phyloP scores from a whole-genome alignment of 2,797 vertebrate genomes.

The Pipistrellus nathusii region DNA sequence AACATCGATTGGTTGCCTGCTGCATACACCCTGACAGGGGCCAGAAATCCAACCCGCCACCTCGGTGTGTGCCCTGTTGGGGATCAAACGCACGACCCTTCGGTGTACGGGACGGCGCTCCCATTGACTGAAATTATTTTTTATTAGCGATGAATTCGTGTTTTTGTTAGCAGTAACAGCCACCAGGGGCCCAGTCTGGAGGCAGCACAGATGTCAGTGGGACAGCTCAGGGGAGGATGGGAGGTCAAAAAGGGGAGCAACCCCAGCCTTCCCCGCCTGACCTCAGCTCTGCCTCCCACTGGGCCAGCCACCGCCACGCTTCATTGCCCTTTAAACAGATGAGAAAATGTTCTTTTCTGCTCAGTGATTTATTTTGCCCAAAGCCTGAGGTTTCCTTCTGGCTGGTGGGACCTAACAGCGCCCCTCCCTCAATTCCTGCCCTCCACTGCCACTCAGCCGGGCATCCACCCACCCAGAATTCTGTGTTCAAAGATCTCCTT shows the following conservation, averaged over 20 bases:
- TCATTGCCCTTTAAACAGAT: conserved; percentile 75
- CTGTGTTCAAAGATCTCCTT: conserved; percentile 17
- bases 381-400: conserved; percentile 72
- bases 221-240: not conserved
- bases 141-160: conserved; percentile 47
- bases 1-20: not conserved
- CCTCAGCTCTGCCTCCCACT: conserved; percentile 65
- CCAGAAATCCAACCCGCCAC: not conserved
- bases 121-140: not conserved
- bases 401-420: not conserved
- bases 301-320: conserved; percentile 70
- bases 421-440: conserved; percentile 29
- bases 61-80: not conserved
- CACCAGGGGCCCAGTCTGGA: not conserved
- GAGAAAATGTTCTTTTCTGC: conserved; percentile 72
- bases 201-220: not conserved
- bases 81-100: not conserved
- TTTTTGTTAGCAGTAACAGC: conserved; percentile 48
- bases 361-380: conserved; percentile 70
- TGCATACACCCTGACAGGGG: not conserved
- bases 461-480: not conserved
- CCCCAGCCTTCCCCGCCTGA: not conserved
- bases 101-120: not conserved
- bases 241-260: not conserved
- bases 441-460: not conserved